Evolutionary conservation across 2,888 invertebrate species (phyloP).

Genomic region (Athrips mouffetella): DNA sequence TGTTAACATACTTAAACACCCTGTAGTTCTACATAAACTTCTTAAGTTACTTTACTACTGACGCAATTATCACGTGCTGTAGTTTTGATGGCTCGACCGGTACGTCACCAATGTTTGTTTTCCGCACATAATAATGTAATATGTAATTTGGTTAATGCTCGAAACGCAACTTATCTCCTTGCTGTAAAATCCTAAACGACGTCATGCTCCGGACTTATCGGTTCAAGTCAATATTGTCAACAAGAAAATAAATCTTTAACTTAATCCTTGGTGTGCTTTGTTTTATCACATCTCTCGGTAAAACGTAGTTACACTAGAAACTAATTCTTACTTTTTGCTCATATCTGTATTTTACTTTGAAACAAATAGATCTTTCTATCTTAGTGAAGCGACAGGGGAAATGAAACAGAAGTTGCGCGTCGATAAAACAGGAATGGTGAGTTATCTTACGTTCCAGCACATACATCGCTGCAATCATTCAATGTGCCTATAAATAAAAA

Average conservation of each 20-base stretch:
- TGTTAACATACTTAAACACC: too few relatives aligned
- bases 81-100: neutral
- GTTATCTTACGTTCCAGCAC: too few relatives aligned
- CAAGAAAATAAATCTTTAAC: neutral
- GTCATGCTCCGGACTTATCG: neutral
- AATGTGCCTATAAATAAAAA: too few relatives aligned
- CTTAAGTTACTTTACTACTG: neutral
- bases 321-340: too few relatives aligned
- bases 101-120: conserved; percentile 14
- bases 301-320: too few relatives aligned
- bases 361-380: too few relatives aligned
- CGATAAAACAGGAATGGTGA: too few relatives aligned
- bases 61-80: neutral
- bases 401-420: too few relatives aligned
- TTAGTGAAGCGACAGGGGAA: too few relatives aligned
- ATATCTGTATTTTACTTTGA: too few relatives aligned
- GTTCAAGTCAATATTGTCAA: neutral
- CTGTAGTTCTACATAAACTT: neutral
- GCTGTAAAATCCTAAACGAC: neutral
- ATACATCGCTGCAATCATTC: too few relatives aligned
- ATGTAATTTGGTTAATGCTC: neutral
- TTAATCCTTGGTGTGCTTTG: neutral
- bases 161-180: neutral
- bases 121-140: neutral
- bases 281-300: too few relatives aligned